Evolutionary conservation across 2,797 vertebrate species (phyloP).

Genomic region (Oreochromis grahami): DNA sequence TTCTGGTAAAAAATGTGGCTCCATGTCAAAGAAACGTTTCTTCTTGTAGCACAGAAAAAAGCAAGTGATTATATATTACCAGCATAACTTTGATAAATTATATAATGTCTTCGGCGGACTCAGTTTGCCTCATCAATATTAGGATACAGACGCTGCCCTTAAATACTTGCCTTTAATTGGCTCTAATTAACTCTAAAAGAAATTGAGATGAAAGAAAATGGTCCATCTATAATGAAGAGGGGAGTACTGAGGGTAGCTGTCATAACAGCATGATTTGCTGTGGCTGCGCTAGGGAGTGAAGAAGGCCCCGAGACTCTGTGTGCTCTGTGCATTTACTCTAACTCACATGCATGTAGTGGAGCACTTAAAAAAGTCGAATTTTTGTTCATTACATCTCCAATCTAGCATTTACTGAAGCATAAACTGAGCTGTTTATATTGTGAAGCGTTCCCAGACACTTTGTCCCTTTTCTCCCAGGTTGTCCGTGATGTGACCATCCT

Average conservation of each 20-base stretch:
- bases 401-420: background rate
- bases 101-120: background rate
- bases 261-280: background rate
- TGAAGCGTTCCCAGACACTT: background rate
- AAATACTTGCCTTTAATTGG: conserved; percentile 3
- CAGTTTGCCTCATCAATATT: background rate
- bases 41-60: background rate
- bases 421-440: background rate
- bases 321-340: background rate
- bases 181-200: background rate
- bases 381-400: background rate
- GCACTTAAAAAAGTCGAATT: background rate
- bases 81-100: background rate
- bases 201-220: background rate
- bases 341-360: background rate
- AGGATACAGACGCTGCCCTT: background rate
- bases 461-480: conserved; percentile 52
- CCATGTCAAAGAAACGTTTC: background rate
- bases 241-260: background rate
- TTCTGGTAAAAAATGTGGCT: background rate
- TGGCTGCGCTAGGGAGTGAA: background rate
- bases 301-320: background rate
- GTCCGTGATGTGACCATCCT: conserved; percentile 79
- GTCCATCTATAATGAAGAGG: background rate
- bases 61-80: background rate